Base-by-base conservation (phyloP, 2,888 invertebrate genomes). In the Rhingia campestris region DNA sequence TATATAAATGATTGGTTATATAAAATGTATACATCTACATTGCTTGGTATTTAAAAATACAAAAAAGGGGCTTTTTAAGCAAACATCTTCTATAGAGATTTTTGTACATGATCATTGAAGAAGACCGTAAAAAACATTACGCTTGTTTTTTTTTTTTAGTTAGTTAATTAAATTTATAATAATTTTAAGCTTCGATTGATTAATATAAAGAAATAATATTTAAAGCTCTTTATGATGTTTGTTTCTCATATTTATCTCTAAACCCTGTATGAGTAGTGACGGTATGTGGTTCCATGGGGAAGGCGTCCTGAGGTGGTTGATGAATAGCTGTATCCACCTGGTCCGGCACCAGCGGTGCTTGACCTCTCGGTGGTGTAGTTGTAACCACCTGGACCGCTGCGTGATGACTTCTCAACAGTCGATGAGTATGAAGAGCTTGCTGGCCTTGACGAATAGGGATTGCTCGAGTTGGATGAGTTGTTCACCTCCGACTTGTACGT, bases 181-280 rank as follows among this genome's bases (percentile, higher is more conserved):
- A 51, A 35, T 43, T 51, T 51, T 63, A 14, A 45, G 22, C 22
- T 73, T 82, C 61, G 77, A 77, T 74, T 59, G 74, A 64, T 72
- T 70, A 4, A 59, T 56, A 47, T 22, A 22, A 22, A 22, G 1
- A 22, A 22, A 22, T 22, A 61, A 53, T 54, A n/a, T 47, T 39
- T 61, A 41, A 41, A 4, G 47, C 6, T 49, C 33, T 45, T 45
- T 45, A 58, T 22, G 22, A 22, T 22, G 22, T 22, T 22, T 22
- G 22, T 14, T 33, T 14, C 33, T 32, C 33, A 63, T 41, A 2
- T 64, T 14, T 58, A 30, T 37, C 4, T 64, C 94, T 95, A 97
- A 91, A 97, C 96, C 92, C 96, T 95, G 93, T 97, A 96, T 88
- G 96, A 96, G 93, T 94, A 97, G 92, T 96, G 96, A 89, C 97